Conservation (phyloP, 2,113 vertebrate species). For the Megaceryle torquata region DNA sequence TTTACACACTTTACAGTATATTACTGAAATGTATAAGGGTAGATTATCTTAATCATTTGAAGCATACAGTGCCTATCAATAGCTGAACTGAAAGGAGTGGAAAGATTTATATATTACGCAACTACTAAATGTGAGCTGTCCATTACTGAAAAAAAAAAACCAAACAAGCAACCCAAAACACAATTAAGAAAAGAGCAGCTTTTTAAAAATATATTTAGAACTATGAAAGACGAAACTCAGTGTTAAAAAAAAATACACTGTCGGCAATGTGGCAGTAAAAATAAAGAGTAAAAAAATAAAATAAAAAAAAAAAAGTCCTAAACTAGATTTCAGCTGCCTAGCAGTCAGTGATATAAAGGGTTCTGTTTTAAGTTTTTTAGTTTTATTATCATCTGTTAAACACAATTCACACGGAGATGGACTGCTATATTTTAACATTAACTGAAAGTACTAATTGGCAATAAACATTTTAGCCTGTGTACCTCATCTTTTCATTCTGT, state of each 20-base stretch:
- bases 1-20: not conserved
- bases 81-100: not conserved
- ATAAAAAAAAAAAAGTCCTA: not conserved
- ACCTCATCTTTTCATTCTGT: not conserved
- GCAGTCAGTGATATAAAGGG: not conserved
- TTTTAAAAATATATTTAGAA: not conserved
- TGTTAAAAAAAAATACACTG: not conserved
- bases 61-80: not conserved
- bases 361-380: not conserved
- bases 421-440: not conserved
- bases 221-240: not conserved
- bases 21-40: not conserved
- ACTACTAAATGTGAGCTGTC: not conserved
- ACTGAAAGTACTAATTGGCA: not conserved
- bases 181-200: not conserved
- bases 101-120: not conserved
- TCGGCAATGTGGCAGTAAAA: not conserved
- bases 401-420: not conserved
- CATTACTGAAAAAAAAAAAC: not conserved
- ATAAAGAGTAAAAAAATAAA: not conserved
- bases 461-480: not conserved
- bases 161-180: no score
- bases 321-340: not conserved
- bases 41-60: not conserved
- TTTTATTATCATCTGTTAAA: not conserved